Base-by-base conservation (phyloP, 1,140 invertebrate species). In the Chironomus striatipennis region DNA sequence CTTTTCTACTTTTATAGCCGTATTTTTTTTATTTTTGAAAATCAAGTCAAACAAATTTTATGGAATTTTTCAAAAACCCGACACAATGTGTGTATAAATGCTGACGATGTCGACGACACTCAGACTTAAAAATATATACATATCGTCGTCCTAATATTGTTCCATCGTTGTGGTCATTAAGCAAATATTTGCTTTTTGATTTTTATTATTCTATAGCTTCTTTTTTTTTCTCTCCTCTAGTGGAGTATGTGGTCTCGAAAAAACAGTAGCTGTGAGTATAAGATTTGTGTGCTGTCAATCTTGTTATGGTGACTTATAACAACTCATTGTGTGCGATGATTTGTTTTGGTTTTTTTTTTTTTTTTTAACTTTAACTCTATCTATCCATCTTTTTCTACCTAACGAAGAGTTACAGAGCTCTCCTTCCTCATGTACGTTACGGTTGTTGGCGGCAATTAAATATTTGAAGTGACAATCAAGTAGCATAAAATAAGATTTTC, bases 401-500 rank as follows among this genome's bases (percentile, higher is more conserved):
- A n/a, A 57, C 12, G 43, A 12, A 12, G 47, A 34, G 24, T 34
- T 34, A 34, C 24, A 34, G n/a, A n/a, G 24, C 24, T 34, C 24
- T 34, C 24, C 5, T 34, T 34, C 24, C 24, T 34, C 24, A 34
- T 34, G 24, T 34, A 34, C 24, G 24, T 34, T 34, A 34, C 24
- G 24, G 24, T 34, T 34, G 24, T 1, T 57, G 47, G 47, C 47
- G 47, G 47, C 47, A 57, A 57, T 57, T n/a, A 57, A 57, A 57
- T 57, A 57, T 57, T 57, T 57, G 47, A 57, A 57, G 47, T 57
- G 47, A 57, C 47, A 57, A 57, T 57, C 47, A 57, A 57, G 47
- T 57, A 57, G 47, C 47, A 57, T 57, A 57, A 57, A 57, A 57
- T 57, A 57, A 57, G 47, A 57, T 57, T 57, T 57, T 57, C 47